Conservation (phyloP, 2,113 vertebrate genomes). For the Glaucidium brasilianum region DNA sequence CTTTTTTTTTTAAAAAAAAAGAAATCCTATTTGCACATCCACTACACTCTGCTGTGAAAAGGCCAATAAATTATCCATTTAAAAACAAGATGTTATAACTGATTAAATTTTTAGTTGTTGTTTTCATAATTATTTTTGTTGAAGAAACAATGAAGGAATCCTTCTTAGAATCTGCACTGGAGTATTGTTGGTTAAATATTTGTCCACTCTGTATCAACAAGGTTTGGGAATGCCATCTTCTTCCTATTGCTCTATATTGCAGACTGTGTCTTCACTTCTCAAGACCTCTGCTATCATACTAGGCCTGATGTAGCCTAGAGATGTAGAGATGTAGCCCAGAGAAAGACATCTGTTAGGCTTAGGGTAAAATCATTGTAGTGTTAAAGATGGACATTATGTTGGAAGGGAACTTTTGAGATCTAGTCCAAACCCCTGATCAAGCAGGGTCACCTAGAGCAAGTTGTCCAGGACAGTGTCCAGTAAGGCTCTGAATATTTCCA, state of each 20-base stretch:
- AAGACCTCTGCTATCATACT: background rate
- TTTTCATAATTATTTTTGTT: background rate
- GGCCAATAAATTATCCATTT: background rate
- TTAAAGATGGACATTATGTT: background rate
- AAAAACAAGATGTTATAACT: background rate
- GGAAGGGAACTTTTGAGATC: background rate
- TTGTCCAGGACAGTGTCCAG: background rate
- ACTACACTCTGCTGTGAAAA: background rate
- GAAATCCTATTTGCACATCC: background rate
- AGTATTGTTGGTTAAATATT: background rate
- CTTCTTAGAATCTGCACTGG: background rate
- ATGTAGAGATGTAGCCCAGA: too few relatives aligned
- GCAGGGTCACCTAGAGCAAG: background rate
- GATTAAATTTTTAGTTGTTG: background rate
- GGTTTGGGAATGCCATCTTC: background rate
- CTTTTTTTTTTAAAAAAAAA: too few relatives aligned
- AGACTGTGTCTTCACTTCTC: background rate
- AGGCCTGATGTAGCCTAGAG: background rate
- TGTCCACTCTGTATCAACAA: background rate
- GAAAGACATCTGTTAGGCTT: too few relatives aligned
- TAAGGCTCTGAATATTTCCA: background rate
- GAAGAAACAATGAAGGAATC: background rate
- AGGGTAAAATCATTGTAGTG: background rate
- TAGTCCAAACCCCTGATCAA: background rate
- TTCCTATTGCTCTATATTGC: background rate